phyloP scores from a whole-genome alignment of 2,888 invertebrate genomes.

The Athripsodes cinereus region DNA sequence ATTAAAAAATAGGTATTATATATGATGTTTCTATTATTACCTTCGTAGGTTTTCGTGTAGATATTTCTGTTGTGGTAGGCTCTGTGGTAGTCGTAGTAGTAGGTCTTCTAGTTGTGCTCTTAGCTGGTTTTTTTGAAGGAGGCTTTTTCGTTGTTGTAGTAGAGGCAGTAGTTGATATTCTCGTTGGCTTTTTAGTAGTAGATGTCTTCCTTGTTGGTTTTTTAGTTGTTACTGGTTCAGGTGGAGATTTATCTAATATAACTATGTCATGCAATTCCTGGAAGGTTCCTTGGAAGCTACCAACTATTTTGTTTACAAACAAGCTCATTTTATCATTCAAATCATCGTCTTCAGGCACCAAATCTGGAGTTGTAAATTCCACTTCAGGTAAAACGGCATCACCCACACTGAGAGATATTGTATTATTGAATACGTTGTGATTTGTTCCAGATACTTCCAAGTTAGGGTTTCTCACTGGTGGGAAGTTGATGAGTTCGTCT shows the following conservation, averaged over 20 bases:
- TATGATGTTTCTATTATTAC: background rate
- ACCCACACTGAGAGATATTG: conserved; percentile 50
- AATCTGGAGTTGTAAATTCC: conserved; percentile 70
- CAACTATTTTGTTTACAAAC: conserved; percentile 77
- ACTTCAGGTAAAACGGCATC: conserved; percentile 47
- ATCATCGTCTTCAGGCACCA: conserved; percentile 66
- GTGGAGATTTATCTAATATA: conserved; percentile 44
- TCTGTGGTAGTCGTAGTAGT: conserved; percentile 32
- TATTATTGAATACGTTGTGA: conserved; percentile 43
- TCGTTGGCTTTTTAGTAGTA: conserved; percentile 31
- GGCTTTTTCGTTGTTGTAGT: conserved; percentile 25
- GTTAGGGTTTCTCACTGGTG: conserved; percentile 79
- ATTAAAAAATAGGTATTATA: too few species aligned
- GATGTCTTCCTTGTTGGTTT: conserved; percentile 16
- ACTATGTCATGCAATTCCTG: conserved; percentile 74
- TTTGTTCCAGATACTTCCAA: conserved; percentile 62
- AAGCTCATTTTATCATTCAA: conserved; percentile 74
- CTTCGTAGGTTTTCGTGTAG: conserved; percentile 5
- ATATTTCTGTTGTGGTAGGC: background rate
- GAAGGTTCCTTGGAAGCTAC: conserved; percentile 77
- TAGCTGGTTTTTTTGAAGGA: background rate
- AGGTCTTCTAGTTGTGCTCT: background rate
- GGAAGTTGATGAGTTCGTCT: conserved; percentile 72
- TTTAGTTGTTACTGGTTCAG: conserved; percentile 30
- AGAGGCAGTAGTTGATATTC: conserved; percentile 30